Evolutionary conservation across 2,797 vertebrate genomes (phyloP).

Genomic region (Muscicapa comitata): DNA sequence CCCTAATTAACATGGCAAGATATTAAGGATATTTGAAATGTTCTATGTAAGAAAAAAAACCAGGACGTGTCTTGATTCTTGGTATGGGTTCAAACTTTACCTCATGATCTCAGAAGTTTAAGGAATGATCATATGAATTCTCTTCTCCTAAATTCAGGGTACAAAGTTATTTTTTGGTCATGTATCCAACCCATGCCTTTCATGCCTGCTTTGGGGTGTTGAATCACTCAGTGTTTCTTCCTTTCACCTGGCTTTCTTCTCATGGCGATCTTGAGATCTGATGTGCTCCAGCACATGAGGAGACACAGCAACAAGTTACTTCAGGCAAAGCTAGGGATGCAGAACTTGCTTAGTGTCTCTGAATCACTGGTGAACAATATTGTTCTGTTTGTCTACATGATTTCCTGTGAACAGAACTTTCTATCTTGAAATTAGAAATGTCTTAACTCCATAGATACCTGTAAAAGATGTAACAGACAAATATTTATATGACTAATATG

Average conservation of each 20-base stretch:
- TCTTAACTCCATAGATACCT: not conserved
- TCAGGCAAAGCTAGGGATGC: not conserved
- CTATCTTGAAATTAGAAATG: not conserved
- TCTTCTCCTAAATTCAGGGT: not conserved
- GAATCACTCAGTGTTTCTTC: not conserved
- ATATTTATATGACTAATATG: not conserved
- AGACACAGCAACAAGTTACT: not conserved
- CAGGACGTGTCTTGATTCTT: not conserved
- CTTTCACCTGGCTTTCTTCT: not conserved
- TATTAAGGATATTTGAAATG: not conserved
- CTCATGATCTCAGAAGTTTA: not conserved
- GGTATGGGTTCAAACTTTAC: not conserved
- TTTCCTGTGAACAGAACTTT: not conserved
- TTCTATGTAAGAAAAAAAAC: not conserved
- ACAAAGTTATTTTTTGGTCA: not conserved
- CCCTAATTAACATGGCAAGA: not conserved
- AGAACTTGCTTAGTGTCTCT: not conserved
- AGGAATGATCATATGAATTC: not conserved
- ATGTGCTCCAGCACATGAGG: not conserved
- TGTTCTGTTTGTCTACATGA: not conserved
- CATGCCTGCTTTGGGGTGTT: not conserved
- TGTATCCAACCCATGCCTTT: not conserved
- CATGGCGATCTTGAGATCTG: not conserved
- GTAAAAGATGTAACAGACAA: not conserved
- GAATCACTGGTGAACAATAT: not conserved